Conservation (phyloP, 2,888 invertebrate species). For the Rhyacophila evoluta region DNA sequence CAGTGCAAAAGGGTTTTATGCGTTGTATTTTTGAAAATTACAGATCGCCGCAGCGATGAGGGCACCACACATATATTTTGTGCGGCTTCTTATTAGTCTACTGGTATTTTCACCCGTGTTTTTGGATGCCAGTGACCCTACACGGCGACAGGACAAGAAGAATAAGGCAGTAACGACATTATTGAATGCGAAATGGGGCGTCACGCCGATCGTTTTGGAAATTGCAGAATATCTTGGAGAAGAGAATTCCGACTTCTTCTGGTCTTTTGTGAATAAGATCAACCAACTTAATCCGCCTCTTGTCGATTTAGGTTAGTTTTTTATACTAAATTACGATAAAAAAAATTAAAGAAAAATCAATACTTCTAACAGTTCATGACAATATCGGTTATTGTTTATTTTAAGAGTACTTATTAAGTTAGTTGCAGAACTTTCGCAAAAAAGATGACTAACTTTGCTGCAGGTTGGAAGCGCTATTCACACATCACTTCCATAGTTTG, state of each 20-base stretch:
- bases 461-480: too few species aligned
- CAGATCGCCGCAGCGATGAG: slow-evolving; percentile 29
- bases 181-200: slow-evolving; percentile 94
- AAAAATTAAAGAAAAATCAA: too few species aligned
- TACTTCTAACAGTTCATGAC: too few species aligned
- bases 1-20: neutral
- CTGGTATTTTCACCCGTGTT: slow-evolving; percentile 29
- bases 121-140: slow-evolving; percentile 41
- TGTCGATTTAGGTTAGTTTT: slow-evolving; percentile 71
- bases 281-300: slow-evolving; percentile 73
- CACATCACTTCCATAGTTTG: too few species aligned
- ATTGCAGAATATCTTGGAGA: slow-evolving; percentile 88
- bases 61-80: slow-evolving; percentile 23
- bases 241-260: slow-evolving; percentile 84
- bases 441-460: too few species aligned
- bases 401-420: too few species aligned
- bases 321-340: too few species aligned
- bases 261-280: slow-evolving; percentile 83
- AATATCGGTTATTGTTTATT: too few species aligned
- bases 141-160: slow-evolving; percentile 64
- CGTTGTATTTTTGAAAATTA: neutral
- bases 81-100: slow-evolving; percentile 36
- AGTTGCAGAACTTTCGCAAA: too few species aligned
- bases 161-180: slow-evolving; percentile 87
- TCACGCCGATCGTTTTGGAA: slow-evolving; percentile 92